phyloP scores from a whole-genome alignment of 2,888 invertebrate genomes.

The Amphipoea lucens region DNA sequence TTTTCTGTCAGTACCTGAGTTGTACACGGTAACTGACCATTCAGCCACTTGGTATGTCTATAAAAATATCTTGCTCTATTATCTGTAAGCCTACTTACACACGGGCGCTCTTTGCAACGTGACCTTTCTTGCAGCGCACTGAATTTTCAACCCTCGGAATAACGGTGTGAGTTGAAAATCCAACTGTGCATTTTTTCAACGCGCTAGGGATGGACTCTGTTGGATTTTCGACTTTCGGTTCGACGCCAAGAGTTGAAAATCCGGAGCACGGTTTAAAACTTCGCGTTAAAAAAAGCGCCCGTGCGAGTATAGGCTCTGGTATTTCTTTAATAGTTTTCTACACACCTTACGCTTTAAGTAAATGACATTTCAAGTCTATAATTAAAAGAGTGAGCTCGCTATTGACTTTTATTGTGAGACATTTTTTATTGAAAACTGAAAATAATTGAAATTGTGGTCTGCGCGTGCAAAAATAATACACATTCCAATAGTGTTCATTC shows the following conservation, averaged over 20 bases:
- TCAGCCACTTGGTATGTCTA: constrained; percentile 53
- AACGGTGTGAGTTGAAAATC: neutral
- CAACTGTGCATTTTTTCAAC: neutral
- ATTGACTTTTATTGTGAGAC: constrained; percentile 15
- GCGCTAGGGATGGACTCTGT: neutral
- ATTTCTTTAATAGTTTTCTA: constrained; percentile 56
- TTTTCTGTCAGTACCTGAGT: constrained; percentile 24
- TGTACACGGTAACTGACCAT: constrained; percentile 37
- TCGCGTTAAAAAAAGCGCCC: constrained; percentile 1
- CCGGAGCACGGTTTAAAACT: neutral
- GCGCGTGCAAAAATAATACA: constrained; percentile 1
- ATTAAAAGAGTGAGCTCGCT: constrained; percentile 31
- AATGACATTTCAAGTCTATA: constrained; percentile 45
- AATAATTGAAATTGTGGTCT: constrained; percentile 15
- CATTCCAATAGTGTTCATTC: neutral
- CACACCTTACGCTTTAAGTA: constrained; percentile 45
- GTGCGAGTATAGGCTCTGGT: neutral
- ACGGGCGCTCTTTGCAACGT: neutral
- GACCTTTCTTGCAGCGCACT: neutral
- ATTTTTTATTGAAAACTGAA: constrained; percentile 14
- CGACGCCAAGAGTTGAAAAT: neutral
- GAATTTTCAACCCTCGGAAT: neutral
- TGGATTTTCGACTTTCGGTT: neutral
- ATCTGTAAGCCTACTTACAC: constrained; percentile 20
- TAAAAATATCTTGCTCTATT: constrained; percentile 55